Evolutionary conservation across 2,113 vertebrate genomes (phyloP).

Genomic region (Antechinus stuartii): DNA sequence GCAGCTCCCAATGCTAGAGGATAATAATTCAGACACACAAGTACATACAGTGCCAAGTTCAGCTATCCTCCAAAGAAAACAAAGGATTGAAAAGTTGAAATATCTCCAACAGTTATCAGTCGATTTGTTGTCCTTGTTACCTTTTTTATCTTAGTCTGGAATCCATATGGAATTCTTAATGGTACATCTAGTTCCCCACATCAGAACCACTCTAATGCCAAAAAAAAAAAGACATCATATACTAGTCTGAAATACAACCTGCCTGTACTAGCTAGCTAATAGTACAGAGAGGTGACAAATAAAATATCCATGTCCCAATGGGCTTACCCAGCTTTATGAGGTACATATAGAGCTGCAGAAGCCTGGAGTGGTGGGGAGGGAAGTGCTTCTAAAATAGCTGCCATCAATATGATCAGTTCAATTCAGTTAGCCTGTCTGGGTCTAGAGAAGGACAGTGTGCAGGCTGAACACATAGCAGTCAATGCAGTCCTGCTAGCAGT

Average conservation of each 20-base stretch:
- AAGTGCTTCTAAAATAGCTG: slow-evolving; percentile 83
- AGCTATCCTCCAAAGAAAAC: slow-evolving; percentile 91
- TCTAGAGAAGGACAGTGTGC: neutral
- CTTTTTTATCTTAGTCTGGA: slow-evolving; percentile 92
- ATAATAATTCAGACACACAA: slow-evolving; percentile 92
- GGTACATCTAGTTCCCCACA: slow-evolving; percentile 94
- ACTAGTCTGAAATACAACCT: slow-evolving; percentile 87
- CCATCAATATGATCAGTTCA: slow-evolving; percentile 87
- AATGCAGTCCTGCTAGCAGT: neutral
- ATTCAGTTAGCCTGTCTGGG: slow-evolving; percentile 55
- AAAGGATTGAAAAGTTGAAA: slow-evolving; percentile 88
- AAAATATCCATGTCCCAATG: slow-evolving; percentile 92
- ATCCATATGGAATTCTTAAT: slow-evolving; percentile 95
- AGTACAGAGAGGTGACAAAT: slow-evolving; percentile 92
- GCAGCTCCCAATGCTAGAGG: slow-evolving; percentile 91
- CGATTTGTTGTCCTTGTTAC: slow-evolving; percentile 90
- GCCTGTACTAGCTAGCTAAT: slow-evolving; percentile 89
- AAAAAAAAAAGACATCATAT: slow-evolving; percentile 86
- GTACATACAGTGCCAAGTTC: slow-evolving; percentile 88
- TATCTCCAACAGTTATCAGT: slow-evolving; percentile 90
- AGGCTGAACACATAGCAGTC: neutral
- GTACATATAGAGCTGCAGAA: slow-evolving; percentile 89
- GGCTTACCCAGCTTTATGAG: slow-evolving; percentile 96
- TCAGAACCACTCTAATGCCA: slow-evolving; percentile 89
- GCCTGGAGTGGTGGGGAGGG: slow-evolving; percentile 81